Evolutionary conservation across 2,888 invertebrate species (phyloP), one percentile per base, ranked within the genome.

Genomic region (Pedicia rivosa): DNA sequence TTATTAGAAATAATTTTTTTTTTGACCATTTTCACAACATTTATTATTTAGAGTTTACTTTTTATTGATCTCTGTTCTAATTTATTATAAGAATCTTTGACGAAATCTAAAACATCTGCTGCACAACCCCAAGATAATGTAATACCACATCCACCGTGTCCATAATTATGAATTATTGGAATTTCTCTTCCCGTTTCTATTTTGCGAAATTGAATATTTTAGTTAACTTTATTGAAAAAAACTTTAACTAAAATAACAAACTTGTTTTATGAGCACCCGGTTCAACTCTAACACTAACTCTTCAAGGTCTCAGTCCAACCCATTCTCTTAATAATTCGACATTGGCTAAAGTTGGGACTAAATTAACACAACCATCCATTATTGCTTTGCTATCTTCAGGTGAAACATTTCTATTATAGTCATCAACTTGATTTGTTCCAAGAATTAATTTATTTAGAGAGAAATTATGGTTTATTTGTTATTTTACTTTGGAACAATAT

Each of bases 111-210:
- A 1, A 76, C 79, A 41, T 81, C 70, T 4, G 63, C 54, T 10
- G 82, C 83, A 56, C 86, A 86, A 10, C 87, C 87, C 75, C 82
- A 80, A 44, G 72, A 69, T 5, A 86, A 49, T 0, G 86, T 86
- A 1, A 88, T 67, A 0, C 87, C 87, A 43, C 78, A 74, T 25
- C 87, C 87, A 29, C 86, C 86, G 51, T 88, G 87, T 3, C 82
- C 87, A 52, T 87, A 87, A 59, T 87, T 86, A 52, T 87, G 86
- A 42, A 87, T 72, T 35, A 78, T 37, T 10, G 53, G 25, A 16
- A 35, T 26, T 8, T 32, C 12, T 15, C 50, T 62, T 69, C 47
- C 53, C 64, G 38, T 25, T 51, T 53, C n/a, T n/a, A n/a, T n/a
- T n/a, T n/a, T n/a, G n/a, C n/a, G n/a, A n/a, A n/a, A n/a, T n/a